These are phyloP conservation scores for Dinoponera quadriceps DNA, from an alignment of 1,140 invertebrate genomes.

Conservation along the genomic window DNA sequence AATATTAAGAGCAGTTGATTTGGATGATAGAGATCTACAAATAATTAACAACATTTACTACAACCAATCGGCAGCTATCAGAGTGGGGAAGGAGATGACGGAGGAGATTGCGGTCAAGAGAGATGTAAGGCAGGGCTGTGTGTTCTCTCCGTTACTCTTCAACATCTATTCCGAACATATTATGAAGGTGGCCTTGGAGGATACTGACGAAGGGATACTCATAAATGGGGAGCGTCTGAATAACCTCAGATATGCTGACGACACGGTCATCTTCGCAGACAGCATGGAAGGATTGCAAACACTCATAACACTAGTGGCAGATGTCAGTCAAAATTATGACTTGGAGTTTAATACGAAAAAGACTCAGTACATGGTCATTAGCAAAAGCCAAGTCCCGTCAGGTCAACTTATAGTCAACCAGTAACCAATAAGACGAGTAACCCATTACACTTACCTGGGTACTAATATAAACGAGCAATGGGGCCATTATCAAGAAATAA, in stretches of 20 bases:
- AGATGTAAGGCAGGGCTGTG: neutral
- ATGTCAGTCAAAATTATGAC: neutral
- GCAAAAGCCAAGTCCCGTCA: neutral
- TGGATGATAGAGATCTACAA: neutral
- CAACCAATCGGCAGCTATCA: neutral
- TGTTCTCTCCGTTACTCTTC: neutral
- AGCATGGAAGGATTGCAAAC: neutral
- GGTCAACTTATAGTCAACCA: neutral
- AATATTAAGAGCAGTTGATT: neutral
- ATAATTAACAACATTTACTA: neutral
- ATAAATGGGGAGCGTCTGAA: neutral
- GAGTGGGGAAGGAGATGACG: neutral
- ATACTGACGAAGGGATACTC: neutral
- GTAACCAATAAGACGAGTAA: neutral
- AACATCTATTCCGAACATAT: neutral
- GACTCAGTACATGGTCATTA: neutral
- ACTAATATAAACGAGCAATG: neutral
- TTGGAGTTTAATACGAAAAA: neutral
- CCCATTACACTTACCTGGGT: neutral
- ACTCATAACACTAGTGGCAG: neutral
- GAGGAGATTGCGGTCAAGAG: neutral
- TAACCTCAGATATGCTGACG: neutral
- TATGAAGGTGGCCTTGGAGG: neutral
- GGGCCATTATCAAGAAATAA: neutral
- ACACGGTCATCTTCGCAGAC: neutral